These are phyloP conservation scores for Physocephala rufipes DNA, from an alignment of 2,888 invertebrate genomes.

Conservation along the genomic window DNA sequence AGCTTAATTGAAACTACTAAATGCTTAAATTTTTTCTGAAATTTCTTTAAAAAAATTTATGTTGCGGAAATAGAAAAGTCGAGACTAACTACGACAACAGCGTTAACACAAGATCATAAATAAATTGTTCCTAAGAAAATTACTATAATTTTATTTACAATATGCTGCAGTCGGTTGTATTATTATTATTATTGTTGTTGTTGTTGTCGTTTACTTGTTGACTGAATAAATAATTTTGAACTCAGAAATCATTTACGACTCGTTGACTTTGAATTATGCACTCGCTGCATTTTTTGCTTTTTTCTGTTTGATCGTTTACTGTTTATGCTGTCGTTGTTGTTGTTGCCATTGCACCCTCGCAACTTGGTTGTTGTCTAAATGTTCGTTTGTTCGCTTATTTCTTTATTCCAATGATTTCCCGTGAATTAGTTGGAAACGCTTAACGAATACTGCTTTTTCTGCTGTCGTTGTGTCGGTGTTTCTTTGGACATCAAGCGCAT, in stretches of 20 bases:
- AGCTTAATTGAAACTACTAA: slow-evolving; percentile 14
- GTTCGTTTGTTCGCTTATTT: slow-evolving; percentile 48
- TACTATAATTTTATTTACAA: neutral
- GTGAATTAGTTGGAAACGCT: neutral
- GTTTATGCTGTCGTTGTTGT: neutral
- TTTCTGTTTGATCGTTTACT: slow-evolving; percentile 26
- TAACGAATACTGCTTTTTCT: neutral
- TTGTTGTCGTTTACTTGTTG: neutral
- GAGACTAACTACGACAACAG: neutral
- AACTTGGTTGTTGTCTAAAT: slow-evolving; percentile 47
- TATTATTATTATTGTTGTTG: neutral
- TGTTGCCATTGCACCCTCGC: slow-evolving; percentile 40
- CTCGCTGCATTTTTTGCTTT: slow-evolving; percentile 20
- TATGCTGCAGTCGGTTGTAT: neutral
- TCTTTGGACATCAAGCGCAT: slow-evolving; percentile 18
- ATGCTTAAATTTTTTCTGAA: neutral
- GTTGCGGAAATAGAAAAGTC: slow-evolving; percentile 20
- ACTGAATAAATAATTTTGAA: slow-evolving; percentile 1
- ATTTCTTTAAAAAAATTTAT: slow-evolving; percentile 6
- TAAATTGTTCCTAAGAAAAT: neutral
- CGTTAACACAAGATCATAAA: neutral
- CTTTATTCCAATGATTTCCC: slow-evolving; percentile 6
- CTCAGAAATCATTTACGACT: slow-evolving; percentile 48
- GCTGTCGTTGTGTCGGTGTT: slow-evolving; percentile 36
- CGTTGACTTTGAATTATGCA: slow-evolving; percentile 45